Percentiles rank a stretch among this genome's conserved stretches.
These are phyloP conservation scores for Acronicta alni DNA, from an alignment of 2,888 invertebrate species.

Conservation along the genomic window DNA sequence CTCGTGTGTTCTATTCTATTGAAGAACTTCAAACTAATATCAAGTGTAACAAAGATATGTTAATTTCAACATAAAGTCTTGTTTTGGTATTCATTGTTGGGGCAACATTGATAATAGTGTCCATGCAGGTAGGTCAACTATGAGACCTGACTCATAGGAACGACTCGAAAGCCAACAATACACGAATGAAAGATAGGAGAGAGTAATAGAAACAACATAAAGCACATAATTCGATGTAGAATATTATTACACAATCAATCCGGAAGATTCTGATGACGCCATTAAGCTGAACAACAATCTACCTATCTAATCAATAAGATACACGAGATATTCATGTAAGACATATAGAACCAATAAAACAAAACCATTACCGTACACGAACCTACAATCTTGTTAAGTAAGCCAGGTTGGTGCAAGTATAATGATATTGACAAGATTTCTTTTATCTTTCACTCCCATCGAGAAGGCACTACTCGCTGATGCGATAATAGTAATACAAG, in stretches of 20 bases:
- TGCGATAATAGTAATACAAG: constrained; percentile 78
- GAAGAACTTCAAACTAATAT: not conserved
- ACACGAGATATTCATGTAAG: constrained; percentile 69
- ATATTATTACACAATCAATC: constrained; percentile 38
- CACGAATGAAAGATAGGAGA: not conserved
- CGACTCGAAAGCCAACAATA: not conserved
- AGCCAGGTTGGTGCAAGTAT: constrained; percentile 74
- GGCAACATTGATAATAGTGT: no score
- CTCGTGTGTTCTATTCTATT: no score
- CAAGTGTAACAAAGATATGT: not conserved
- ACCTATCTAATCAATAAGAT: constrained; percentile 61
- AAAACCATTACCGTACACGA: constrained; percentile 78
- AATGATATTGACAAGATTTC: constrained; percentile 83
- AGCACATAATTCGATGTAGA: constrained; percentile 10
- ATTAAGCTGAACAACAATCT: constrained; percentile 45
- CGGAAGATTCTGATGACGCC: constrained; percentile 40
- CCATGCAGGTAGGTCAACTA: no score
- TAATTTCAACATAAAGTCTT: not conserved
- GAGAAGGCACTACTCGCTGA: constrained; percentile 60
- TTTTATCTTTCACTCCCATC: constrained; percentile 80
- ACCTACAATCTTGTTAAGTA: constrained; percentile 83
- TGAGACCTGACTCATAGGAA: no score
- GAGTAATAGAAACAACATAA: constrained; percentile 17
- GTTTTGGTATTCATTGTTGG: no score
- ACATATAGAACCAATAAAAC: constrained; percentile 75